These are phyloP conservation scores for Phorcus lineatus DNA, from an alignment of 2,888 invertebrate genomes.

Conservation along the genomic window DNA sequence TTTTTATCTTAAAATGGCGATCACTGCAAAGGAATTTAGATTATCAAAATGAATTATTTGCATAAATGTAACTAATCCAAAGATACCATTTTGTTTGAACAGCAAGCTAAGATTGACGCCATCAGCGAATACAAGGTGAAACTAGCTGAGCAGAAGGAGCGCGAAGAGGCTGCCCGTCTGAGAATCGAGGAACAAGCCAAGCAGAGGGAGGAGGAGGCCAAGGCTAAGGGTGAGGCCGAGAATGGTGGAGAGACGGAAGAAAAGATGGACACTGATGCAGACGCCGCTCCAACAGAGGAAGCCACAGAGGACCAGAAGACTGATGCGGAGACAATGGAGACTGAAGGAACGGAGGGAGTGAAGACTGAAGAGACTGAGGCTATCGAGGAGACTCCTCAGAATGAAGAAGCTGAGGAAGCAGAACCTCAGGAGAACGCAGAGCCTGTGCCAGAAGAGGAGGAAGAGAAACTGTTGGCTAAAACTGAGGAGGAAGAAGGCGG, in stretches of 20 bases:
- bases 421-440: background rate
- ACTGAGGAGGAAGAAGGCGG: background rate
- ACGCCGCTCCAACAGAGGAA: slow-evolving; percentile 37
- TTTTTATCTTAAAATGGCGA: no score
- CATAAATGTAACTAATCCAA: no score
- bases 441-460: background rate
- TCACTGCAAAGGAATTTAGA: no score
- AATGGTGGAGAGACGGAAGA: slow-evolving; percentile 59
- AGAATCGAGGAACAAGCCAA: slow-evolving; percentile 43
- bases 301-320: background rate
- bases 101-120: slow-evolving; percentile 16
- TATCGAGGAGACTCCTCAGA: background rate
- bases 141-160: background rate
- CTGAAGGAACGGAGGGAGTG: background rate
- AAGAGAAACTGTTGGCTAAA: background rate
- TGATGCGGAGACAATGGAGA: background rate
- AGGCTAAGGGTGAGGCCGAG: slow-evolving; percentile 64
- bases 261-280: slow-evolving; percentile 66
- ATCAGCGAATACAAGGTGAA: background rate
- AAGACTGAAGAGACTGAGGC: background rate
- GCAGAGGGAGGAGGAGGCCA: slow-evolving; percentile 52
- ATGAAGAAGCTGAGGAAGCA: background rate
- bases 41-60: no score
- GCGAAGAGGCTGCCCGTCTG: background rate
- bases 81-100: background rate